Percentiles rank a stretch among this genome's conserved stretches.
phyloP scores from a whole-genome alignment of 2,113 vertebrate species.

The Nymphicus hollandicus region DNA sequence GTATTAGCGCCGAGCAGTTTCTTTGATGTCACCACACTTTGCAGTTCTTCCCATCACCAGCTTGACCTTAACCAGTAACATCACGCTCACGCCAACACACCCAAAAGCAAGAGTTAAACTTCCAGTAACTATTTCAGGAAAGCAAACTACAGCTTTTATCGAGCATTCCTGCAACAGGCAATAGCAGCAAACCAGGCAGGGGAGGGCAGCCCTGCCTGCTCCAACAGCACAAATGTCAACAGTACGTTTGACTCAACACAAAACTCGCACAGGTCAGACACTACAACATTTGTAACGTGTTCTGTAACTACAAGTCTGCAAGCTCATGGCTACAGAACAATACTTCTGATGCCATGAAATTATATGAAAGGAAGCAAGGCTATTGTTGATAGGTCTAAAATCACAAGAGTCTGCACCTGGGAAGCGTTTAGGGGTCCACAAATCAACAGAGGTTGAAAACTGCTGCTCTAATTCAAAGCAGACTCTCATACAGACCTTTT shows the following conservation, averaged over 20 bases:
- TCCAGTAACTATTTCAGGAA: neutral
- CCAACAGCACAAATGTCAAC: neutral
- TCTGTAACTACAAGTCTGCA: neutral
- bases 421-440: neutral
- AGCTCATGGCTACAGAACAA: neutral
- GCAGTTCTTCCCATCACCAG: neutral
- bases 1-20: fast-evolving
- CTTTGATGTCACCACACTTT: neutral
- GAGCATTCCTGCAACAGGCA: too few relatives aligned
- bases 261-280: neutral
- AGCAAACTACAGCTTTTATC: neutral
- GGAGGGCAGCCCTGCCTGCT: neutral
- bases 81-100: fast-evolving
- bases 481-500: conserved; percentile 1
- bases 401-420: neutral
- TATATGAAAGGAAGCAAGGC: neutral
- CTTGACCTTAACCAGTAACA: neutral
- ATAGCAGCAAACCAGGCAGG: too few relatives aligned
- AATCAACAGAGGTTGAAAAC: conserved; percentile 6
- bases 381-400: neutral
- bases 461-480: conserved; percentile 35
- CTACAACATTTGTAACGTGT: fast-evolving
- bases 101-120: neutral
- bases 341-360: neutral
- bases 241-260: neutral